These are phyloP conservation scores for Neodiprion fabricii DNA, from an alignment of 1,140 invertebrate species.

Conservation along the genomic window DNA sequence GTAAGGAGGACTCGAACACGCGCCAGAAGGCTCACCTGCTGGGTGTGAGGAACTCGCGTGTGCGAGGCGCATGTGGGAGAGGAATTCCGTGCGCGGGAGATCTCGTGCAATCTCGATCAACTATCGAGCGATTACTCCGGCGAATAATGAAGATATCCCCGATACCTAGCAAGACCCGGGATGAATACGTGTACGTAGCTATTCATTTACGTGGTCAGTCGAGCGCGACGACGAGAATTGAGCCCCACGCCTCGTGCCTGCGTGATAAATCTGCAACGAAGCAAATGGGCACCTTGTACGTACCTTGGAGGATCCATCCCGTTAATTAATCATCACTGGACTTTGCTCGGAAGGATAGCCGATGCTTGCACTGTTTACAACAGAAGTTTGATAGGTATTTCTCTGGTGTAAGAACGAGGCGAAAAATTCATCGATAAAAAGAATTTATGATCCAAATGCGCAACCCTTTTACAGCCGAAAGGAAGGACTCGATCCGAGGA, in stretches of 20 bases:
- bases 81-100: too few species aligned
- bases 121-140: neutral
- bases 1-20: too few species aligned
- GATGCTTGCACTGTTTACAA: neutral
- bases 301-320: neutral
- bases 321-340: neutral
- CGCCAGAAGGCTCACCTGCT: too few species aligned
- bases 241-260: too few species aligned
- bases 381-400: neutral
- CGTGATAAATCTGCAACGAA: neutral
- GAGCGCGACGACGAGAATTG: too few species aligned
- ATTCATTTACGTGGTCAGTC: neutral
- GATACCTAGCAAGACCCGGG: neutral
- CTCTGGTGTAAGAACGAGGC: neutral
- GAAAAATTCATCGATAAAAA: too few species aligned
- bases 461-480: neutral
- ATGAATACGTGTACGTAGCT: neutral
- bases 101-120: neutral
- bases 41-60: too few species aligned
- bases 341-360: neutral
- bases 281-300: conserved; percentile 1
- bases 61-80: too few species aligned
- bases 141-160: neutral
- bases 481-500: neutral
- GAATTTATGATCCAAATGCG: too few species aligned